A percentile compares a stretch with the other conserved stretches of the same genome.
phyloP scores from a whole-genome alignment of 2,888 invertebrate genomes.

The Petrophora chlorosata region DNA sequence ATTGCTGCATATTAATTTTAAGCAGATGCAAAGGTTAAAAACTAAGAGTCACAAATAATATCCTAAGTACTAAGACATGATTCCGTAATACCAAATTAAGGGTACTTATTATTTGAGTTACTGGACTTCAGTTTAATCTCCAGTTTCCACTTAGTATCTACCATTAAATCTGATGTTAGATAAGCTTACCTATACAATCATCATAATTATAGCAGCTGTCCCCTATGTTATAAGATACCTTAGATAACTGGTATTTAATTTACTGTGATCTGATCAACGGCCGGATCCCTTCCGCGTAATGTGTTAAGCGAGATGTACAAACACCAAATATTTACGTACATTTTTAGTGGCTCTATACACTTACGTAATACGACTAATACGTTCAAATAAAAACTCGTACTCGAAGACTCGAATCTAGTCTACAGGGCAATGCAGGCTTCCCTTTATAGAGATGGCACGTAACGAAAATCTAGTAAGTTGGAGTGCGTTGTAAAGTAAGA shows the following conservation, averaged over 20 bases:
- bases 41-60: neutral
- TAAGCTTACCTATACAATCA: constrained; percentile 33
- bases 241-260: constrained; percentile 39
- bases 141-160: constrained; percentile 25
- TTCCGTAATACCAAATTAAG: constrained; percentile 11
- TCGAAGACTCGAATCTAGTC: too few species aligned
- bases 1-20: too few species aligned
- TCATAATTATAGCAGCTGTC: constrained; percentile 37
- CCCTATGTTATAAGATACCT: constrained; percentile 32
- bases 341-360: constrained; percentile 19
- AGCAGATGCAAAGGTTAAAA: too few species aligned
- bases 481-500: constrained; percentile 26
- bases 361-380: too few species aligned
- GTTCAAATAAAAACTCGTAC: constrained; percentile 33
- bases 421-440: constrained; percentile 25
- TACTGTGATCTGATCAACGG: constrained; percentile 40
- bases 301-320: constrained; percentile 19
- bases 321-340: constrained; percentile 1
- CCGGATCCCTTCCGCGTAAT: constrained; percentile 33
- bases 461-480: constrained; percentile 25
- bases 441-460: constrained; percentile 19
- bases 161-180: constrained; percentile 35
- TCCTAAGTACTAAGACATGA: constrained; percentile 14
- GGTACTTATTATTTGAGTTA: constrained; percentile 27
- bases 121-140: constrained; percentile 28